Evolutionary conservation across 2,113 vertebrate genomes (phyloP), one percentile per base, ranked within the genome.

Genomic region (Columba janthina): DNA sequence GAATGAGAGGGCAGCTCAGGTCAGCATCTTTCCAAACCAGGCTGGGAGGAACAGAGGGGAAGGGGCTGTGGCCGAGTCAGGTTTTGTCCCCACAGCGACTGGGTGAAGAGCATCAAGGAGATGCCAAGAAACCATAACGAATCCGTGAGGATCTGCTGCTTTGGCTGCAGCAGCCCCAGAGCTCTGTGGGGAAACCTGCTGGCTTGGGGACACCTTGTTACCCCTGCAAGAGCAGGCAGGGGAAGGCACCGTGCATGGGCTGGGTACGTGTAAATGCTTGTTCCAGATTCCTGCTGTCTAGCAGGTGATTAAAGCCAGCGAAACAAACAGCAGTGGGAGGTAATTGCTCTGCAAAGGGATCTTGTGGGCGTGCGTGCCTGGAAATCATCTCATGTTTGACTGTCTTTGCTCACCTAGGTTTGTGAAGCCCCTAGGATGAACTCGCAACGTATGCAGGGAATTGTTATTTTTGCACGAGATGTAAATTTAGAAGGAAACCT

Each of bases 161-260:
- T 14, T 15, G 56, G n/a, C 65, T 83, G 40, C 51, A 54, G 66
- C 67, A 46, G 46, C 66, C 60, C 48, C 32, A 38, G 70, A 51
- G 42, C 44, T 50, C 16, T 18, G 46, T 5, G 32, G 21, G n/a
- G 5, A 25, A 71, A 22, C 57, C 42, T 69, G 26, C 61, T 28
- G 64, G 3, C 4, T 48, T 53, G 67, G 50, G 28, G 40, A 4
- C 34, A 20, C 50, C 15, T 18, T 2, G 2, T 12, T 11, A 18
- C 29, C 32, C 12, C 58, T 53, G 56, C 46, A 11, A 21, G 18
- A 62, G 34, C 32, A 11, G 13, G 5, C 10, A 5, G 34, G 26
- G 19, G 31, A 19, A 31, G 21, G 62, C 10, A 24, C 22, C 1
- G 2, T 4, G 44, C 31, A 2, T 0, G 44, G 42, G 31, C 74